Conservation (phyloP, 2,797 vertebrate genomes). For the Rhadinocentrus ornatus region DNA sequence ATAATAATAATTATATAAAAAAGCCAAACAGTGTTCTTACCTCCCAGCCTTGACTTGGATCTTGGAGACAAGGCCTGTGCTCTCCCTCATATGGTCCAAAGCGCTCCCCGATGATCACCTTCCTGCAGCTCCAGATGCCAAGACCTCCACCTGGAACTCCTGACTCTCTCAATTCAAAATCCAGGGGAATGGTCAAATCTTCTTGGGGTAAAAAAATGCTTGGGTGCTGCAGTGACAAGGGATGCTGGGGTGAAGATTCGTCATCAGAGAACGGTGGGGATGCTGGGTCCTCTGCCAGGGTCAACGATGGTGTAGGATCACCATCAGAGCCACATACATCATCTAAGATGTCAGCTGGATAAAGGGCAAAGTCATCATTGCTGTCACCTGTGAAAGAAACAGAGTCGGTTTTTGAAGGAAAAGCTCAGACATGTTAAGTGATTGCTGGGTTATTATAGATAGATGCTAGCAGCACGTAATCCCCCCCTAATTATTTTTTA, state of each 20-base stretch:
- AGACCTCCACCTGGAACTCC: constrained; percentile 82
- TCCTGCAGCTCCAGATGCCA: constrained; percentile 94
- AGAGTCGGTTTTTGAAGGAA: constrained; percentile 52
- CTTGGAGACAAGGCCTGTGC: constrained; percentile 83
- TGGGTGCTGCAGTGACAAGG: constrained; percentile 85
- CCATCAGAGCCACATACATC: constrained; percentile 84
- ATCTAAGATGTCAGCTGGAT: constrained; percentile 85
- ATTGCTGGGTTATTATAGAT: background rate
- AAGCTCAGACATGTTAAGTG: constrained; percentile 10
- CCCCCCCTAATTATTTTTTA: background rate
- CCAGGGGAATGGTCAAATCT: constrained; percentile 86
- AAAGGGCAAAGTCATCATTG: constrained; percentile 85
- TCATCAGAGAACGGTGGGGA: constrained; percentile 89
- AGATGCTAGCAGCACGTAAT: background rate
- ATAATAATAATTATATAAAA: background rate
- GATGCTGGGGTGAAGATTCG: constrained; percentile 84
- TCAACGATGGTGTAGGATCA: constrained; percentile 72
- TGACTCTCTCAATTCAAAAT: constrained; percentile 94
- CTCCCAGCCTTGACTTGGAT: constrained; percentile 91
- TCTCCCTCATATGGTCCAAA: constrained; percentile 94
- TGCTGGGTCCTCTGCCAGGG: constrained; percentile 80
- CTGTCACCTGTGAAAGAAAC: constrained; percentile 86
- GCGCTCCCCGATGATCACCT: constrained; percentile 89
- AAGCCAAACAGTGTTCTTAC: constrained; percentile 80
- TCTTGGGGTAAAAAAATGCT: constrained; percentile 87